Base-by-base conservation (phyloP, 1,140 invertebrate species). In the Drosophila seguyi region DNA sequence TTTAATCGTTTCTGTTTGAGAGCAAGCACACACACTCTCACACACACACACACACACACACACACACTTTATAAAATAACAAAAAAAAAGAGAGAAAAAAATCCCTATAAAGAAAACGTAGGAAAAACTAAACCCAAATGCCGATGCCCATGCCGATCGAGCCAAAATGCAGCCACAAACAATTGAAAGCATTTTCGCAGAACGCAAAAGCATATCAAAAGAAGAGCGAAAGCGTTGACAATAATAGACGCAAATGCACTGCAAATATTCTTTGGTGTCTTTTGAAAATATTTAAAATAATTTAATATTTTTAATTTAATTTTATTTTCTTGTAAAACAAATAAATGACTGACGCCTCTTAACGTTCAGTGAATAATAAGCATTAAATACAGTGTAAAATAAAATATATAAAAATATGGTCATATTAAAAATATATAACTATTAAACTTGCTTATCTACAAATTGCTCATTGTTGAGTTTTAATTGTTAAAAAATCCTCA, bases 1-100 rank as follows among this genome's bases (percentile, higher is more conserved):
- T 88, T 90, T 78, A 88, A 88, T 88, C 85, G 85, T 68, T 78
- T 69, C 63, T 80, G 76, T 83, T 84, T 80, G 67, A 68, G 63
- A 83, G 75, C 79, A 79, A 81, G 61, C 82, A 85, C 48, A 50
- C 27, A 50, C 1, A 6, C 47, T n/a, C n/a, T n/a, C n/a, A n/a
- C n/a, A n/a, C n/a, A n/a, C n/a, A n/a, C n/a, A n/a, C n/a, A 52
- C 44, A 50, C 56, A 45, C 45, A 55, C 27, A 60, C 38, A 13
- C 47, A 50, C 27, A 50, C 47, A 47, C 34, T 14, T 20, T 42
- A 42, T 20, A 36, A 20, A 45, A 34, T 44, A 3, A 11, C 13
- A 22, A 36, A 13, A 11, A 18, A 45, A 60, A 47, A 25, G 13
- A 8, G 16, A 22, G 7, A 18, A 11, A n/a, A 7, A 10, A 18